phyloP scores from a whole-genome alignment of 2,113 vertebrate species.

The Osmerus eperlanus region DNA sequence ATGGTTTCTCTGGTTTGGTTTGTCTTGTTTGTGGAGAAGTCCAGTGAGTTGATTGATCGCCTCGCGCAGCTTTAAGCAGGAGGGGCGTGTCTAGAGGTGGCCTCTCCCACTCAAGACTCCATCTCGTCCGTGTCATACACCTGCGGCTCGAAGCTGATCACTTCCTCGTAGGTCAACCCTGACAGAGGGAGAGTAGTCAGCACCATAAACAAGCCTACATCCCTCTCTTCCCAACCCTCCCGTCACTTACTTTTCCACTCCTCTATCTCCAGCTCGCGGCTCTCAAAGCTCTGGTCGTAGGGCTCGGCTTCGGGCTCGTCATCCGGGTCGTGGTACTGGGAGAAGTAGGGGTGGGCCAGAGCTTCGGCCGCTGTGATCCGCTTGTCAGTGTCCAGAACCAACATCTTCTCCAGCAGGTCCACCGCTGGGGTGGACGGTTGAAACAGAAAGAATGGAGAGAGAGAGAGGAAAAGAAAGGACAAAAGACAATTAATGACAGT shows the following conservation, averaged over 20 bases:
- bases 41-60: conserved; percentile 58
- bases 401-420: conserved; percentile 96
- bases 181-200: conserved; percentile 2
- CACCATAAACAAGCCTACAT: background rate
- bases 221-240: background rate
- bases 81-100: conserved; percentile 36
- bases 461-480: background rate
- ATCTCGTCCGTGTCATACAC: conserved; percentile 91
- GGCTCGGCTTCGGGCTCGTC: conserved; percentile 95
- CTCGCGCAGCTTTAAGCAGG: conserved; percentile 40
- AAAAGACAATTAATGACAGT: background rate
- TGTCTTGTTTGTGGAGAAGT: conserved; percentile 68
- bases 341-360: conserved; percentile 88
- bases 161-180: conserved; percentile 95
- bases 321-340: conserved; percentile 95
- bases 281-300: conserved; percentile 98
- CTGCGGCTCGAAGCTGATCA: conserved; percentile 88
- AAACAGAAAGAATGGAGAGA: background rate
- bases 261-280: conserved; percentile 92
- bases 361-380: conserved; percentile 93
- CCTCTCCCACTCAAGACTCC: conserved; percentile 82
- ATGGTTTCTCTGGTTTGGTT: conserved; percentile 64
- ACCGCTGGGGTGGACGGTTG: conserved; percentile 73
- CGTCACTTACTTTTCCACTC: conserved; percentile 93
- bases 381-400: conserved; percentile 96